These are phyloP conservation scores for Aphelenchoides bicaudatus DNA, from an alignment of 2,888 invertebrate species.

Conservation along the genomic window DNA sequence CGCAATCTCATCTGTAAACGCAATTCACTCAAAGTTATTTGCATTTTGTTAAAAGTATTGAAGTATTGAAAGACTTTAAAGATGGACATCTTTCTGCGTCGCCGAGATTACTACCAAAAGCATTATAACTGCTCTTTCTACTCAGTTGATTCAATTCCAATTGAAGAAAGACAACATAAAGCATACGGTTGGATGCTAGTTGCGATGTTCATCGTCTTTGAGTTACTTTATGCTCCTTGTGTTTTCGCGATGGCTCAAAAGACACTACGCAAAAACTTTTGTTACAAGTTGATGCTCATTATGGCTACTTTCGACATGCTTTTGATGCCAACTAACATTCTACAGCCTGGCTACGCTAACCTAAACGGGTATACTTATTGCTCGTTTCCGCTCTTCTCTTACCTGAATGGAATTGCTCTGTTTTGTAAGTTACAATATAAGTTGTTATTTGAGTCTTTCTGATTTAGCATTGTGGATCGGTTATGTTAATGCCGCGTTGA, in stretches of 20 bases:
- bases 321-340: background rate
- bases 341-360: background rate
- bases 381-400: background rate
- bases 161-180: no score
- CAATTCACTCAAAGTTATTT: no score
- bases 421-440: background rate
- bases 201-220: no score
- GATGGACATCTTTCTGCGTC: no score
- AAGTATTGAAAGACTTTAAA: no score
- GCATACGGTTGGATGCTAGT: no score
- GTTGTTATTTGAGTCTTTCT: background rate
- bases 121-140: no score
- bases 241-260: conserved; percentile 3
- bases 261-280: background rate
- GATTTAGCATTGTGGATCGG: conserved; percentile 3
- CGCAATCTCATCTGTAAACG: no score
- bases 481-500: background rate
- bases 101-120: no score
- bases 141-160: no score
- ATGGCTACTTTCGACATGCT: conserved; percentile 7
- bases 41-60: no score
- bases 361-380: conserved; percentile 8
- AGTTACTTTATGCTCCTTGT: conserved; percentile 4
- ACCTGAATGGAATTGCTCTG: background rate
- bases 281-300: conserved; percentile 8